Base-by-base conservation (phyloP, 2,888 invertebrate species). In the Polymixis flavicincta region DNA sequence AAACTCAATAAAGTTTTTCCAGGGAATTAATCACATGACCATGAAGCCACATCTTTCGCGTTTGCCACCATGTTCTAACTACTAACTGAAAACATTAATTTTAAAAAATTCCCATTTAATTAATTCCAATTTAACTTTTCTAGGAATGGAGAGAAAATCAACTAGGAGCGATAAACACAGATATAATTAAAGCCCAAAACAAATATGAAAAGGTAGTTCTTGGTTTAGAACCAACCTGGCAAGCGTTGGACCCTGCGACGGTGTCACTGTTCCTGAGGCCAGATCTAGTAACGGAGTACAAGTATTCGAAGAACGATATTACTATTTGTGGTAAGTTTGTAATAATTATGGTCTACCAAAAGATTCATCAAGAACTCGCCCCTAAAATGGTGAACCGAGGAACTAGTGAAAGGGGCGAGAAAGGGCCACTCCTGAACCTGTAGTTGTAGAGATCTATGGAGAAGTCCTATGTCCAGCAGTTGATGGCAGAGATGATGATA, bases 261-360 rank as follows among this genome's bases (percentile, higher is more conserved):
- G 83, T 95, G 0, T 92, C 94, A 0, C 76, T 91, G 0, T 93
- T 87, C 9, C n/a, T 95, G 0, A 92, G 87, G 17, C 92, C 92
- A 4, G 93, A 93, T 4, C 75, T 95, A 5, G 93, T 95, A 0
- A 77, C 84, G 0, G 94, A 95, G 71, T 95, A 92, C 75, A 94
- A 89, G 76, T 95, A 94, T 85, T 92, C 94, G 0, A 93, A 92
- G 74, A 93, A 95, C 59, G 90, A 91, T 82, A 95, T 96, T n/a
- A 87, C 84, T 54, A 75, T 93, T 59, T 95, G 94, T 83, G 95
- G 96, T 95, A 77, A 87, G 91, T 66, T 22, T 0, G 5, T 60
- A n/a, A 19, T 25, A 19, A 19, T 25, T 0, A 22, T 42, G 17
- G 0, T 22, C 0, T 28, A 19, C 17, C 9, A 17, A 13, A 32